phyloP scores from a whole-genome alignment of 2,797 vertebrate genomes.

The Trachurus trachurus region DNA sequence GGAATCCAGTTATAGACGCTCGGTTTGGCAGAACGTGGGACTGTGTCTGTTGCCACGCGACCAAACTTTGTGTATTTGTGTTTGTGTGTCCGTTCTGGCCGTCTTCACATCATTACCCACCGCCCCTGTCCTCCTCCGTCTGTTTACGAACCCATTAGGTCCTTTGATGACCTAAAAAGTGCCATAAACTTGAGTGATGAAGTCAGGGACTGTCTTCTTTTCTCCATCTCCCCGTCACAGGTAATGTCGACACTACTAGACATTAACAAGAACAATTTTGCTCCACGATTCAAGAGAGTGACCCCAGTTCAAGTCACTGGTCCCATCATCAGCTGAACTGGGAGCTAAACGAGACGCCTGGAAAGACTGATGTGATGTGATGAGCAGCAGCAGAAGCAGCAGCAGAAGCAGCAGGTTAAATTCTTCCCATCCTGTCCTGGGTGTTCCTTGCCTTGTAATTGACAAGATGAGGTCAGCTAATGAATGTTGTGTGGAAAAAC shows the following conservation, averaged over 20 bases:
- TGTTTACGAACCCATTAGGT: conserved; percentile 56
- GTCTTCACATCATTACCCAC: conserved; percentile 19
- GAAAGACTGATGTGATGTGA: conserved; percentile 15
- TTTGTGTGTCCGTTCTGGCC: conserved; percentile 45
- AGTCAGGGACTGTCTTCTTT: conserved; percentile 9
- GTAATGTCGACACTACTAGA: neutral
- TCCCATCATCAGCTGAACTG: conserved; percentile 32
- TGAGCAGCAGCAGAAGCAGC: too few species aligned
- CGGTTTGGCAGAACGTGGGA: neutral
- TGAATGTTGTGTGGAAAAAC: conserved; percentile 54
- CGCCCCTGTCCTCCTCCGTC: conserved; percentile 32
- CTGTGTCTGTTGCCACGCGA: conserved; percentile 48
- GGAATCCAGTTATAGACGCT: conserved; percentile 1
- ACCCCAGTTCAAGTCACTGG: conserved; percentile 11
- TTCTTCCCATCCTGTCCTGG: conserved; percentile 27
- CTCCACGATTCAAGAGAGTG: conserved; percentile 1
- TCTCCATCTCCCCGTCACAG: neutral
- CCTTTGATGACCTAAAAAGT: conserved; percentile 39
- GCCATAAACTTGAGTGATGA: conserved; percentile 47
- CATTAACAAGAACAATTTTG: neutral
- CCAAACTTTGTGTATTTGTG: conserved; percentile 43
- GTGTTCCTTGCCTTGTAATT: conserved; percentile 66
- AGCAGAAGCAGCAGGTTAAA: conserved; percentile 9
- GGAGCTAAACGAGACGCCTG: conserved; percentile 7
- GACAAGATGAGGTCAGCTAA: conserved; percentile 63